Evolutionary conservation across 1,140 invertebrate genomes (phyloP), one percentile per base, ranked within the genome.

Genomic region (Drosophila saltans): DNA sequence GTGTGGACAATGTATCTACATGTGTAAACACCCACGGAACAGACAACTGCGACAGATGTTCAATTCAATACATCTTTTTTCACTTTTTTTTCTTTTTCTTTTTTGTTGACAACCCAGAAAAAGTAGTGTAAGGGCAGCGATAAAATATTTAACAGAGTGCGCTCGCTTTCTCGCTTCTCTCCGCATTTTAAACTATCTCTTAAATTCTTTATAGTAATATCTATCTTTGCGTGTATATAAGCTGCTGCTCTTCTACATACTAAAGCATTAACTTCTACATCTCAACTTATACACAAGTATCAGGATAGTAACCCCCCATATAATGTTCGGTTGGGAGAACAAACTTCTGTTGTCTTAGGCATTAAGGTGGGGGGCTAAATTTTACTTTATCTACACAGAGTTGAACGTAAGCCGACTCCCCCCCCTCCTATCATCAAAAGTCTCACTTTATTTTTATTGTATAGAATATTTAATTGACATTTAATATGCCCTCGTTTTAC

Each of bases 111-210:
- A 61, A 61, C 59, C 40, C 56, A 59, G 33, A 59, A 62, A 63
- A 75, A 72, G 43, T 64, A 59, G 59, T 72, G 62, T 59, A 59
- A 57, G 43, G 8, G 45, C 21, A 24, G 66, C 30, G 66, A 73
- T 41, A 73, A 68, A 66, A 65, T 21, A 57, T 21, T 57, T 16
- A 36, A 39, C 52, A 58, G 21, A 58, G 33, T 58, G 33, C 16
- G 16, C 16, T 16, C 16, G 16, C 16, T 16, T 16, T 16, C 16
- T 16, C 16, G n/a, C 56, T 36, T 4, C n/a, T 45, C 1, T 7
- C n/a, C 16, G 21, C 2, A 21, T 21, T 6, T 41, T 52, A 52
- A 26, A 52, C 21, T 48, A 48, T 48, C 45, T 48, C 45, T 26
- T 9, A 24, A 26, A 52, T 26, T 52, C 45, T 52, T 52, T 26